A percentile compares a stretch with the other conserved stretches of the same genome.
These are phyloP conservation scores for Tuta absoluta DNA, from an alignment of 2,888 invertebrate genomes.

Conservation along the genomic window DNA sequence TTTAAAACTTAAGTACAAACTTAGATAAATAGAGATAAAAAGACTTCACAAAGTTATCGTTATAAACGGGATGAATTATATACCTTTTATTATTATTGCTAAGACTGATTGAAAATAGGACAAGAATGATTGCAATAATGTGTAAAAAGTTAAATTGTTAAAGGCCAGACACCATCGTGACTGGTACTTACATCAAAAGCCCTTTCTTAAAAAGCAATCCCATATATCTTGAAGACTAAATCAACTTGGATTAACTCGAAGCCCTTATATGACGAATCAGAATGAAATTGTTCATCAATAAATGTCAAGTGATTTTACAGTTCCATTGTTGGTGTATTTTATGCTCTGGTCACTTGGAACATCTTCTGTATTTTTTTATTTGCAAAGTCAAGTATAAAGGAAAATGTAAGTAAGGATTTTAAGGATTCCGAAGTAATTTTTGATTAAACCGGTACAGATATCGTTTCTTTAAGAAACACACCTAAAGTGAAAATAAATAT, in stretches of 20 bases:
- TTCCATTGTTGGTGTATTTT: slow-evolving; percentile 3
- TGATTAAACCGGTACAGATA: not conserved
- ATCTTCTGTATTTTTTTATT: not conserved
- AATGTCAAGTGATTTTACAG: slow-evolving; percentile 16
- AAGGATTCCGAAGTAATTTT: not conserved
- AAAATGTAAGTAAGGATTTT: not conserved
- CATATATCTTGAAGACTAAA: not conserved
- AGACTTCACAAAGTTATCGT: too few species aligned
- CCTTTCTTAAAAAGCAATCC: not conserved
- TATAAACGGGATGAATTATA: too few species aligned
- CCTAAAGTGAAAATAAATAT: not conserved
- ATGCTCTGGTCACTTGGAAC: not conserved
- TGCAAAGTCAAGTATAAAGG: not conserved
- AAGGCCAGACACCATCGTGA: not conserved
- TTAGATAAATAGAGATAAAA: too few species aligned
- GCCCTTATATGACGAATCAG: not conserved
- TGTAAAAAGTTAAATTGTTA: not conserved
- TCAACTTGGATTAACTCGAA: not conserved
- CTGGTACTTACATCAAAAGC: not conserved
- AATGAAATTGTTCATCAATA: slow-evolving; percentile 1
- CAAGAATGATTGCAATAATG: not conserved
- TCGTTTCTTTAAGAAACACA: not conserved
- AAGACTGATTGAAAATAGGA: not conserved
- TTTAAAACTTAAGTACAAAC: too few species aligned
- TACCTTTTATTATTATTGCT: not conserved